phyloP scores from a whole-genome alignment of 2,797 vertebrate species.

The Fundulus diaphanus region DNA sequence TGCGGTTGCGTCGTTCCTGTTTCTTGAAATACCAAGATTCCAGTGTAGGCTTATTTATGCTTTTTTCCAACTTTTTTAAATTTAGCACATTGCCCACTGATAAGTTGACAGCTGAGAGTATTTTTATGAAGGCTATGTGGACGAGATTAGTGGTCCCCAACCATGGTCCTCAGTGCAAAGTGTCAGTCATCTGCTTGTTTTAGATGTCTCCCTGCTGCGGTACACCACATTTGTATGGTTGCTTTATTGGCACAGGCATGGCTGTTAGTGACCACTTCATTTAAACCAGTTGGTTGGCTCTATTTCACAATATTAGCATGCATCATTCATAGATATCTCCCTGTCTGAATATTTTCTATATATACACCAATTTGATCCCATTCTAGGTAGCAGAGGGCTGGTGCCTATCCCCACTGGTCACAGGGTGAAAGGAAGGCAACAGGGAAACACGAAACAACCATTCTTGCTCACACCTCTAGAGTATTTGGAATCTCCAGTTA shows the following conservation, averaged over 20 bases:
- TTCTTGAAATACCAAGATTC: neutral
- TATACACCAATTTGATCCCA: neutral
- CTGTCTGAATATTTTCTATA: neutral
- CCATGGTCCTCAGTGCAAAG: neutral
- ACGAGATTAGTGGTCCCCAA: neutral
- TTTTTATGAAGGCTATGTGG: neutral
- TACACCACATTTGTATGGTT: neutral
- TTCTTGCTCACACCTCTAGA: neutral
- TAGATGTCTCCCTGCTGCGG: neutral
- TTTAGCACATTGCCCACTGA: neutral
- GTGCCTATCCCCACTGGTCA: neutral
- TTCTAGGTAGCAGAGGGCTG: neutral
- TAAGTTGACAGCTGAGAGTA: neutral
- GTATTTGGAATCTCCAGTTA: neutral
- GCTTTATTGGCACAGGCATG: neutral
- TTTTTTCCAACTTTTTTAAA: neutral
- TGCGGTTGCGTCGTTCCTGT: neutral
- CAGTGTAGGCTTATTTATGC: neutral
- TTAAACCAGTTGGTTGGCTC: neutral
- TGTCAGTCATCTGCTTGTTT: neutral
- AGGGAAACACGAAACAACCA: neutral
- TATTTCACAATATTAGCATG: neutral
- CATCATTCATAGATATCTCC: neutral
- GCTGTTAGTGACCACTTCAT: neutral
- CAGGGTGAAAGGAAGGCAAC: neutral